A percentile compares a stretch with the other conserved stretches of the same genome.
These are phyloP conservation scores for Hydropotes inermis DNA, from an alignment of 2,113 vertebrate species.

Conservation along the genomic window DNA sequence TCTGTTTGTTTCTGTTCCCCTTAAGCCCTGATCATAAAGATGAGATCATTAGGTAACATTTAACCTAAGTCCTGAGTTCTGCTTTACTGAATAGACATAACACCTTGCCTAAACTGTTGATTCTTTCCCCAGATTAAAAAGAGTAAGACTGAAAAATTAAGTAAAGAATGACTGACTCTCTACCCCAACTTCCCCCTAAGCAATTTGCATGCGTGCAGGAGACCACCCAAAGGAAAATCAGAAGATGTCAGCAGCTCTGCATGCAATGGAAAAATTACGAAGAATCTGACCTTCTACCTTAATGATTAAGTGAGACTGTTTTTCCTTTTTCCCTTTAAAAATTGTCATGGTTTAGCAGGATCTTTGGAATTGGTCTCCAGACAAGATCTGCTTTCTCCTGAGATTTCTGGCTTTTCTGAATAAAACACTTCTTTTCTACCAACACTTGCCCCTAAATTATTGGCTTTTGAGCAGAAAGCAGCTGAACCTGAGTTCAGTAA, in stretches of 20 bases:
- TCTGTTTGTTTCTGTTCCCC: not conserved
- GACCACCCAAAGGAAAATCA: not conserved
- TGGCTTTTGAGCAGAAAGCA: not conserved
- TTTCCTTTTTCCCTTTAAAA: not conserved
- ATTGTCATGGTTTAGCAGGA: not conserved
- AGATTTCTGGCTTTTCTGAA: not conserved
- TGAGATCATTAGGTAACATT: not conserved
- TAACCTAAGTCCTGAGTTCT: not conserved
- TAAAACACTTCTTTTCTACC: not conserved
- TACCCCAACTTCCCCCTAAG: not conserved
- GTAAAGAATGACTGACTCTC: not conserved
- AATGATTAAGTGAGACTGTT: not conserved
- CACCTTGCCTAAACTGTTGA: not conserved
- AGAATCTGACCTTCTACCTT: not conserved
- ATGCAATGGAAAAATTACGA: not conserved
- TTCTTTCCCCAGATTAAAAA: not conserved
- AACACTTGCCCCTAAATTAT: not conserved
- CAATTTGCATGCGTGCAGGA: not conserved
- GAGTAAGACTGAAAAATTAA: not conserved
- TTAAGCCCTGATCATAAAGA: not conserved
- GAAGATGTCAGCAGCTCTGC: not conserved
- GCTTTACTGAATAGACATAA: not conserved
- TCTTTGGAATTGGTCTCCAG: not conserved
- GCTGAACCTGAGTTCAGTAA: not conserved
- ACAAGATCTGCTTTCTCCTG: not conserved